Base-by-base conservation (phyloP, 2,888 invertebrate genomes). In the Stenodema calcarata region DNA sequence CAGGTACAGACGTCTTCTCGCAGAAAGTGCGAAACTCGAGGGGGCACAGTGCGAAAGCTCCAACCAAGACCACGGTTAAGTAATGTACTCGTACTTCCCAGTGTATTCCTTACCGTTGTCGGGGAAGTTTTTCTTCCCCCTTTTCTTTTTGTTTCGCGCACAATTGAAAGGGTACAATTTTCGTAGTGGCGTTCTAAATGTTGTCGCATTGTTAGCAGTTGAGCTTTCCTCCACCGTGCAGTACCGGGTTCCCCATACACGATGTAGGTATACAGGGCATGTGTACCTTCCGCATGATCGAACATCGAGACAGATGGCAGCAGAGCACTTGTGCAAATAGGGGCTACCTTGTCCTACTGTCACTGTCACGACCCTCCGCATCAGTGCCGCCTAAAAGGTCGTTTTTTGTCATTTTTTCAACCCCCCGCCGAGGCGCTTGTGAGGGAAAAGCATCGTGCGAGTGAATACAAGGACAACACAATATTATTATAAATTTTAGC, bases 301-400 rank as follows among this genome's bases (percentile, higher is more conserved):
- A 18, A 42, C 75, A 75, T 35, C n/a, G 75, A 42, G 42, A 78
- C 42, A 44, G 78, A 78, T 78, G 78, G 78, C 42, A 0, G 18
- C 18, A n/a, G 78, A 78, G 42, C 78, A 78, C 80, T 80, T 80
- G 80, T 80, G 80, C 80, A 80, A 80, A 80, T 80, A 80, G 80
- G 54, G 80, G 80, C 54, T 80, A 73, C 73, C 73, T 73, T 73
- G 73, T 73, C 73, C 73, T 73, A 73, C 73, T 73, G 73, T 70
- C 70, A 27, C 28, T 70, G 54, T 62, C 62, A 27, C 62, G 6
- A 23, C 27, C 27, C 62, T 12, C 54, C 54, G n/a, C 62, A 23
- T 62, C 62, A 23, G 11, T 23, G 54, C 2, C n/a, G n/a, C 2
- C 54, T 23, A 62, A 62, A 62, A 23, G 23, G 18, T 18, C 12